phyloP scores from a whole-genome alignment of 2,797 vertebrate species.

The Fistularia tabacaria region DNA sequence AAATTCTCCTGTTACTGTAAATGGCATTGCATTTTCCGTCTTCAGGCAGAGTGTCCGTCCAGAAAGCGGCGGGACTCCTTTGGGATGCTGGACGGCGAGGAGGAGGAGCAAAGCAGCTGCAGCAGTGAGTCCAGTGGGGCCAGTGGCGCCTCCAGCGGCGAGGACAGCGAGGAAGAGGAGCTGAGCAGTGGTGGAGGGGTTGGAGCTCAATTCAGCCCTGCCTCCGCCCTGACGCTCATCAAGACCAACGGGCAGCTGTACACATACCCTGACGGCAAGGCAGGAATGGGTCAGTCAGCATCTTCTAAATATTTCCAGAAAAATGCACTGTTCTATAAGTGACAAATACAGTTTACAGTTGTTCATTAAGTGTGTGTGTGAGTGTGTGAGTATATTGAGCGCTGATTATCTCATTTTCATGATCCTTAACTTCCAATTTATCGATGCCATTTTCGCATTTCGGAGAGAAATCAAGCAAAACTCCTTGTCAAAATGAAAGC shows the following conservation, averaged over 20 bases:
- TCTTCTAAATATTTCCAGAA: no score
- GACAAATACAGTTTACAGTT: no score
- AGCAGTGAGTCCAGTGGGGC: conserved; percentile 86
- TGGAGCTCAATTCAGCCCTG: conserved; percentile 12
- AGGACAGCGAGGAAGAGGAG: conserved; percentile 84
- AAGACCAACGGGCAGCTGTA: conserved; percentile 97
- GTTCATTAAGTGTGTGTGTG: no score
- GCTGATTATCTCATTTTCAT: no score
- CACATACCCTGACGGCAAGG: conserved; percentile 94
- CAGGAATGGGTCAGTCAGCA: conserved; percentile 88
- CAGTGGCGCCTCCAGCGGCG: conserved; percentile 86
- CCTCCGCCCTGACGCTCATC: conserved; percentile 86
- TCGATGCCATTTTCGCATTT: no score
- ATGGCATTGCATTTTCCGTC: not conserved
- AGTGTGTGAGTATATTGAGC: no score
- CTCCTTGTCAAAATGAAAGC: no score
- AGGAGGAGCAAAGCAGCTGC: conserved; percentile 80
- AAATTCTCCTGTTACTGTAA: no score
- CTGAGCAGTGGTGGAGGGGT: conserved; percentile 66
- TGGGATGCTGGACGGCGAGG: conserved; percentile 92
- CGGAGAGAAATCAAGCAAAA: no score
- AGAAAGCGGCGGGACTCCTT: conserved; percentile 84
- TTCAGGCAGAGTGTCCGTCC: conserved; percentile 81
- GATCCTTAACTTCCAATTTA: no score
- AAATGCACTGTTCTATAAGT: no score